Base-by-base conservation (phyloP, 2,797 vertebrate genomes). In the Streptopelia turtur region DNA sequence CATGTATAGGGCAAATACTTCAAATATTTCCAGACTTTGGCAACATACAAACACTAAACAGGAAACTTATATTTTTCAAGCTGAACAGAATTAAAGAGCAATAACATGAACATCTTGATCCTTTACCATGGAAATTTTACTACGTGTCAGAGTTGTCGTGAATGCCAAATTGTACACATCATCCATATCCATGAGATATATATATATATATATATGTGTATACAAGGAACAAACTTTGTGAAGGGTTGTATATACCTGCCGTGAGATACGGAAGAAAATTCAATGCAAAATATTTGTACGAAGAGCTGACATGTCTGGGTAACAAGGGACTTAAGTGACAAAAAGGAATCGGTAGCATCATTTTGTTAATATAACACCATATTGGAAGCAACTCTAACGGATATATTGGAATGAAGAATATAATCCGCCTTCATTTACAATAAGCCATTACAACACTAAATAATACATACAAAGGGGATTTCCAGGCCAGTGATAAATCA, bases 201-300 rank as follows among this genome's bases (percentile, higher is more conserved):
- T 0, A 9, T 2, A 4, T n/a, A n/a, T n/a, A n/a, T n/a, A n/a
- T n/a, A n/a, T 18, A 15, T 1, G 17, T 8, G 24, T 5, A 7
- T 2, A 20, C 0, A 21, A 39, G 64, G 64, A 79, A 25, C 20
- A 61, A 57, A n/a, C 17, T 37, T 31, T 30, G n/a, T 33, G 8
- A 55, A 47, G 43, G 22, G 33, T 13, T 90, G 72, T 6, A 17
- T 3, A 6, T 1, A 7, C 27, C 72, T 68, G 64, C 43, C 76
- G 21, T 7, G 11, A 56, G 25, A 64, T 10, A 30, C 2, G 6
- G 0, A 17, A 13, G 45, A 6, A 68, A 83, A 10, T 45, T 30
- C 21, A 16, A 9, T 0, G 31, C 52, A 1, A 53, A 85, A 45
- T 35, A 11, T 12, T 9, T 47, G 50, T 35, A 27, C 16, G 31